Conservation (phyloP, 2,113 vertebrate genomes). For the Leucopsar rothschildi region DNA sequence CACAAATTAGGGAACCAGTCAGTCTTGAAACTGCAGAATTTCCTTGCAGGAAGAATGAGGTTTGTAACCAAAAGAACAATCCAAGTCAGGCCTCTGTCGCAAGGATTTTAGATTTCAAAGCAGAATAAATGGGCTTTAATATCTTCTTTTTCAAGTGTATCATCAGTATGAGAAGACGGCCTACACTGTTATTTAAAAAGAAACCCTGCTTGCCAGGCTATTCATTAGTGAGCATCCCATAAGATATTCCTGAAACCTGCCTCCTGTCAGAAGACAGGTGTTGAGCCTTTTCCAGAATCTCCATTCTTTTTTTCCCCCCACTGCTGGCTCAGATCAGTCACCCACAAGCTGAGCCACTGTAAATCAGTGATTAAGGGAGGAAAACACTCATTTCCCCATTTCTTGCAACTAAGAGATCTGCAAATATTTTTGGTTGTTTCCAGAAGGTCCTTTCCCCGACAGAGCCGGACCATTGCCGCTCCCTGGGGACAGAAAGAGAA, state of each 20-base stretch:
- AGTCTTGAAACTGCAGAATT: constrained; percentile 30
- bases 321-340: background rate
- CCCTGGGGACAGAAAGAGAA: background rate
- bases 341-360: background rate
- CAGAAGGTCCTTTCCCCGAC: background rate
- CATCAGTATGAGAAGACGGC: background rate
- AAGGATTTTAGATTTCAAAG: background rate
- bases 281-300: background rate
- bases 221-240: background rate
- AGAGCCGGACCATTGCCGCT: background rate
- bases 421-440: background rate
- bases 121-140: background rate
- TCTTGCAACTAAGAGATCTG: background rate
- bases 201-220: background rate
- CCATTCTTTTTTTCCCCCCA: accelerated
- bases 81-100: background rate
- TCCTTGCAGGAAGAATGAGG: background rate
- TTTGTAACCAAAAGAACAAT: constrained; percentile 21
- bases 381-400: background rate
- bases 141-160: background rate
- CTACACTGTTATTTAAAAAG: background rate
- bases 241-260: background rate
- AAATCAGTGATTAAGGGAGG: background rate
- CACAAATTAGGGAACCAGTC: constrained; percentile 32
- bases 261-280: background rate